phyloP scores from a whole-genome alignment of 2,888 invertebrate genomes.

The Leucophora obtusa region DNA sequence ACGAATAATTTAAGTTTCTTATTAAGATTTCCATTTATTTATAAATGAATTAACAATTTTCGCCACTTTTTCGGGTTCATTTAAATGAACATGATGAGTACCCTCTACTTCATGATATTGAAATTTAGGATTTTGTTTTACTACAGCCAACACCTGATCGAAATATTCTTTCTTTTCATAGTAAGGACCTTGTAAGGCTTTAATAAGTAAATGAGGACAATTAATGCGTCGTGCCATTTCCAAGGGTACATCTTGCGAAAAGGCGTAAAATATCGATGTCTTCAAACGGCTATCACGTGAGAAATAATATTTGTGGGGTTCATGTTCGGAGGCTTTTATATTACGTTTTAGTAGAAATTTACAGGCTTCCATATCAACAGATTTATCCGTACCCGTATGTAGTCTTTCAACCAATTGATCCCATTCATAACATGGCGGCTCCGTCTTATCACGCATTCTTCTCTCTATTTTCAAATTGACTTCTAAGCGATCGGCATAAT shows the following conservation, averaged over 20 bases:
- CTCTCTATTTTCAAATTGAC: conserved; percentile 78
- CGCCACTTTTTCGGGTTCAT: conserved; percentile 82
- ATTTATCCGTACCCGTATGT: conserved; percentile 81
- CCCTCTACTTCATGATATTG: conserved; percentile 83
- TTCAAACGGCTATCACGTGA: conserved; percentile 84
- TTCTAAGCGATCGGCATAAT: conserved; percentile 77
- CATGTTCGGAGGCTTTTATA: conserved; percentile 79
- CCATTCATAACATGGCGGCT: conserved; percentile 82
- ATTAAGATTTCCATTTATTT: conserved; percentile 73
- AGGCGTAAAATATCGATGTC: conserved; percentile 69
- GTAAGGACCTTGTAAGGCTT: conserved; percentile 81
- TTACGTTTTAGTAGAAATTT: conserved; percentile 81
- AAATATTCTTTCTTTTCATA: conserved; percentile 81
- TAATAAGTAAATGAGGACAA: conserved; percentile 83
- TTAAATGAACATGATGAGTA: conserved; percentile 87
- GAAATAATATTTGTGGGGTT: conserved; percentile 82
- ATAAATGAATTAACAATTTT: conserved; percentile 82
- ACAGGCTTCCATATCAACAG: conserved; percentile 81
- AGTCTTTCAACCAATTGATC: conserved; percentile 82
- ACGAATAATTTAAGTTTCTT: conserved; percentile 77
- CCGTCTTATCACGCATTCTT: conserved; percentile 73
- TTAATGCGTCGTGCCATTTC: conserved; percentile 81
- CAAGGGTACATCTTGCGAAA: conserved; percentile 79
- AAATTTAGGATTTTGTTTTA: conserved; percentile 80
- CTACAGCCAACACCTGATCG: conserved; percentile 80